Percentiles rank a stretch among this genome's conserved stretches.
Conservation (phyloP, 2,888 invertebrate species). For the Lissocephala sabroskyi region DNA sequence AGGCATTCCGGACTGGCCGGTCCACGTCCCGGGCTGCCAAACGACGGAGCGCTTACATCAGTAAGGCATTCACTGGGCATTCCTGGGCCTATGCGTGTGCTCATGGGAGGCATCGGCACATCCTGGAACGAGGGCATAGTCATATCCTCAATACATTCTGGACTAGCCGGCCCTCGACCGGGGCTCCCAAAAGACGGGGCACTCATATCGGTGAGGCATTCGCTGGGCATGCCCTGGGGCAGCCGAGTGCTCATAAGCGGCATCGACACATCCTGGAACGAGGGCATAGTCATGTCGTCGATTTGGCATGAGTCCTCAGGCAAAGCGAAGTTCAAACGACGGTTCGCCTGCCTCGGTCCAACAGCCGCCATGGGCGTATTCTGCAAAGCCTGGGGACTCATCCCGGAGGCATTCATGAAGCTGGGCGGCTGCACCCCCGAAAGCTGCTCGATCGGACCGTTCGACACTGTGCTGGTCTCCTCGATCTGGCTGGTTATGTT, state of each 20-base stretch:
- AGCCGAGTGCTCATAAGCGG: slow-evolving; percentile 17
- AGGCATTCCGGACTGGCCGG: too few relatives aligned
- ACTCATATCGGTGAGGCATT: slow-evolving; percentile 11
- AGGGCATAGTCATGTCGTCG: too few relatives aligned
- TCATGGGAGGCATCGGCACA: slow-evolving; percentile 9
- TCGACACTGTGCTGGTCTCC: slow-evolving; percentile 27
- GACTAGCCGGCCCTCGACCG: background rate
- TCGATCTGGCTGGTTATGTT: slow-evolving; percentile 27
- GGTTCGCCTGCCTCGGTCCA: background rate
- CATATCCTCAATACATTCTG: too few relatives aligned
- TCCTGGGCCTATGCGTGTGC: slow-evolving; percentile 6
- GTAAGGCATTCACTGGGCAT: slow-evolving; percentile 6
- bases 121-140: background rate
- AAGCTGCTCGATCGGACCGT: background rate
- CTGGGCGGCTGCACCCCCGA: slow-evolving; percentile 2
- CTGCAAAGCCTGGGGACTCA: slow-evolving; percentile 1
- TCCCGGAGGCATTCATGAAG: background rate
- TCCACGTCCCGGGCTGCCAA: background rate
- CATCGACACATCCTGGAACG: background rate
- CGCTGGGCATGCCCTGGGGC: background rate
- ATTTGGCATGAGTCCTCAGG: background rate
- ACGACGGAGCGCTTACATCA: slow-evolving; percentile 12
- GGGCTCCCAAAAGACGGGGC: slow-evolving; percentile 4
- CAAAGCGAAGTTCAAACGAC: slow-evolving; percentile 19
- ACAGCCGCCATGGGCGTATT: slow-evolving; percentile 2